Evolutionary conservation across 1,140 invertebrate genomes (phyloP), one percentile per base, ranked within the genome.

Genomic region (Psilanteris sp.): DNA sequence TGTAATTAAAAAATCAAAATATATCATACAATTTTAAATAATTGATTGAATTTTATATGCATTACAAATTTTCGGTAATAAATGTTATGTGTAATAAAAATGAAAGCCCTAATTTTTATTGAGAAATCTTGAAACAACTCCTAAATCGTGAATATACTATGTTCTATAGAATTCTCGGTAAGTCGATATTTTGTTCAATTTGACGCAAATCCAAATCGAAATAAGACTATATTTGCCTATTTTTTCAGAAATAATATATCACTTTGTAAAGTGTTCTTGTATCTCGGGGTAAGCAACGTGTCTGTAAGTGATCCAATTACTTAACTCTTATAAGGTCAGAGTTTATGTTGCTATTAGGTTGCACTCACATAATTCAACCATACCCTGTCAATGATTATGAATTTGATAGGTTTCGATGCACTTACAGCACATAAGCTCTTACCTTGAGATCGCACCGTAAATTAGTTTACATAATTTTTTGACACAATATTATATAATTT

Each of bases 371-470:
- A 68, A 74, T 70, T 61, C 46, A 66, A 66, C 64, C 16, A 55
- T 71, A 73, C 48, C 27, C 54, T 29, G 39, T 54, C 52, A 34
- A 37, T 52, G 61, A 72, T 77, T 77, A 72, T 39, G 36, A 77
- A 77, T 32, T 77, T 77, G 39, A 71, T 62, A 61, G 62, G 55
- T 72, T 72, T 77, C 54, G 18, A 34, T 57, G 46, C 83, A 84
- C 86, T 88, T 85, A 85, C 84, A 84, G 80, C 85, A 77, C 79
- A 83, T 86, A 85, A 85, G 78, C 85, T 84, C 81, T 83, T 85
- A 83, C 81, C 83, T 85, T 85, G 77, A 82, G 79, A 80, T 83
- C 73, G 13, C 44, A 36, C 34, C 37, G 39, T 26, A 62, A 52
- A 54, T 62, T 62, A 55, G 26, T 44, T 52, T 24, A 72, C 8